Evolutionary conservation across 2,113 vertebrate genomes (phyloP).

Genomic region (Marmota flaviventris): DNA sequence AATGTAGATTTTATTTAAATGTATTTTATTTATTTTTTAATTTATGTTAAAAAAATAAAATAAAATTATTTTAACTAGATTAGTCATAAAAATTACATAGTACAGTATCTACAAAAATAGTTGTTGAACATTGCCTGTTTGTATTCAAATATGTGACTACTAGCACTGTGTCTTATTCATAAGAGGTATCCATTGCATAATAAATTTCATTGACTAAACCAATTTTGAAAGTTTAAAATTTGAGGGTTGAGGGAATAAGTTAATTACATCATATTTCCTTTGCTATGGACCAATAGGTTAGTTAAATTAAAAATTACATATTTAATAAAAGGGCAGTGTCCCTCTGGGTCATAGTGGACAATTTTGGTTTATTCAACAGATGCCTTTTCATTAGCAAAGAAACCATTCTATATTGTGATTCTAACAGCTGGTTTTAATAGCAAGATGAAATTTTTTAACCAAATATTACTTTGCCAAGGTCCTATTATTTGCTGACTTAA

Average conservation of each 20-base stretch:
- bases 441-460: not conserved
- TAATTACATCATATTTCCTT: not conserved
- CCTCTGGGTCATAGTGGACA: not conserved
- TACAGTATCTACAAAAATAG: not conserved
- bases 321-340: not conserved
- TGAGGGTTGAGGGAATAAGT: not conserved
- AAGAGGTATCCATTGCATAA: not conserved
- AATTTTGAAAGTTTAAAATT: conserved; percentile 26
- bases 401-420: not conserved
- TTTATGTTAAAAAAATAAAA: no score
- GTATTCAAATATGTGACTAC: not conserved
- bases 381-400: not conserved
- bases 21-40: not conserved
- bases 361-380: not conserved
- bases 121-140: not conserved
- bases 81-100: not conserved
- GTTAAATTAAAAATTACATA: not conserved
- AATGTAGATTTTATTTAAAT: not conserved
- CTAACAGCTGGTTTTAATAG: not conserved
- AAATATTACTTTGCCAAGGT: not conserved
- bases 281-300: not conserved
- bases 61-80: not conserved
- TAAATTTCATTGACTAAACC: not conserved
- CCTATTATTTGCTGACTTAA: not conserved
- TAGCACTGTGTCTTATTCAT: not conserved